phyloP scores from a whole-genome alignment of 2,888 invertebrate genomes.

The Caenorhabditis panamensis region DNA sequence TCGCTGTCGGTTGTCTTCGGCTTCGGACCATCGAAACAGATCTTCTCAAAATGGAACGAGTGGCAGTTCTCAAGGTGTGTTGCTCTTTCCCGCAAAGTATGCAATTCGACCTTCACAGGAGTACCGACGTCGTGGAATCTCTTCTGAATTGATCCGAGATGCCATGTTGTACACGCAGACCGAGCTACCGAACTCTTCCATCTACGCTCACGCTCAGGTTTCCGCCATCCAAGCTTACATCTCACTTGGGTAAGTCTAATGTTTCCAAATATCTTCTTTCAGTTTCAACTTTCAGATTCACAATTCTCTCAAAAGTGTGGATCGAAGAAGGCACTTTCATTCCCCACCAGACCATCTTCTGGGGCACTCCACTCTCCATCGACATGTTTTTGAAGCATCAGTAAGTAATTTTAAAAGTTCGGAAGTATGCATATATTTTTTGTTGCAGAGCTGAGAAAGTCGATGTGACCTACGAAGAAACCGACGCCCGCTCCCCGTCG shows the following conservation, averaged over 20 bases:
- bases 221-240: conserved; percentile 50
- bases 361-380: conserved; percentile 33
- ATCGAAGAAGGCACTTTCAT: conserved; percentile 59
- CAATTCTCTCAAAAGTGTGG: conserved; percentile 55
- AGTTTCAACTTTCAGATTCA: conserved; percentile 36
- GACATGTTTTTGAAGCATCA: conserved; percentile 46
- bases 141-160: conserved; percentile 40
- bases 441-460: conserved; percentile 30
- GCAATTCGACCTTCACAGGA: conserved; percentile 11
- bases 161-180: conserved; percentile 32
- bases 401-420: conserved; percentile 17
- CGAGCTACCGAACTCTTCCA: conserved; percentile 13
- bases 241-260: conserved; percentile 34
- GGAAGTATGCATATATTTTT: too few relatives aligned
- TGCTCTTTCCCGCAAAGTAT: not conserved
- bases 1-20: conserved; percentile 44
- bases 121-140: conserved; percentile 48
- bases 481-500: conserved; percentile 47
- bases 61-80: conserved; percentile 53
- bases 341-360: conserved; percentile 58
- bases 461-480: conserved; percentile 36
- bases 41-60: conserved; percentile 54
- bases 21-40: conserved; percentile 37
- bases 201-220: conserved; percentile 60
- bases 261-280: not conserved